These are phyloP conservation scores for Gnathochromis pfefferi DNA, from an alignment of 2,113 vertebrate genomes.

Conservation along the genomic window DNA sequence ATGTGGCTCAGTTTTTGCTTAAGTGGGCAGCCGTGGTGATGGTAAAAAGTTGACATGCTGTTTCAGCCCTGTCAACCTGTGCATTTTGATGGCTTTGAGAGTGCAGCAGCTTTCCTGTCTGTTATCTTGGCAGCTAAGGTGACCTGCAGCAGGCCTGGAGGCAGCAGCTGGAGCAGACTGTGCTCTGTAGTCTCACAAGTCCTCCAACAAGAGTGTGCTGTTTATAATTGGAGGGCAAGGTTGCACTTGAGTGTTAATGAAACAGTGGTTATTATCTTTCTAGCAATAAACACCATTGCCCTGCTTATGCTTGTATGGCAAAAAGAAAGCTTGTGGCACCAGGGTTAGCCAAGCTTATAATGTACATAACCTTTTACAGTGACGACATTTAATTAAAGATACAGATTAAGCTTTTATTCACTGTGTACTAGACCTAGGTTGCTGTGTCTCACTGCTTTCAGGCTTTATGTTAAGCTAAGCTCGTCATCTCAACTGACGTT, in stretches of 20 bases:
- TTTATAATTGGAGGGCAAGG: not conserved
- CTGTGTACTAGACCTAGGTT: not conserved
- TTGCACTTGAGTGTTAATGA: not conserved
- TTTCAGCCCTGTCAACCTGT: slow-evolving; percentile 26
- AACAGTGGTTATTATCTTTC: not conserved
- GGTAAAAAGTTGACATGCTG: slow-evolving; percentile 8
- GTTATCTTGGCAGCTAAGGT: slow-evolving; percentile 30
- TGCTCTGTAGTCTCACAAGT: not conserved
- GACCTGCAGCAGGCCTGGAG: slow-evolving; percentile 9
- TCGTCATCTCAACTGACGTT: not conserved
- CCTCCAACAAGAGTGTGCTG: not conserved
- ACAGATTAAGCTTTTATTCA: not conserved
- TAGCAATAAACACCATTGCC: not conserved
- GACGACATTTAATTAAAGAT: not conserved
- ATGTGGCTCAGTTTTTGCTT: slow-evolving; percentile 18
- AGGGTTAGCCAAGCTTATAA: not conserved
- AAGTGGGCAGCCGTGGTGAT: not conserved
- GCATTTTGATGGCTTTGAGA: not conserved
- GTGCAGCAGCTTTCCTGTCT: not conserved
- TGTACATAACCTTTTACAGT: not conserved
- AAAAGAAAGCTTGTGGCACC: not conserved
- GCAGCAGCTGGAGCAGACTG: not conserved
- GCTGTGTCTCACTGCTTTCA: not conserved
- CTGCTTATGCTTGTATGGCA: not conserved
- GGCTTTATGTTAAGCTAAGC: not conserved